Evolutionary conservation across 2,888 invertebrate species (phyloP).

Genomic region (Notodonta ziczac): DNA sequence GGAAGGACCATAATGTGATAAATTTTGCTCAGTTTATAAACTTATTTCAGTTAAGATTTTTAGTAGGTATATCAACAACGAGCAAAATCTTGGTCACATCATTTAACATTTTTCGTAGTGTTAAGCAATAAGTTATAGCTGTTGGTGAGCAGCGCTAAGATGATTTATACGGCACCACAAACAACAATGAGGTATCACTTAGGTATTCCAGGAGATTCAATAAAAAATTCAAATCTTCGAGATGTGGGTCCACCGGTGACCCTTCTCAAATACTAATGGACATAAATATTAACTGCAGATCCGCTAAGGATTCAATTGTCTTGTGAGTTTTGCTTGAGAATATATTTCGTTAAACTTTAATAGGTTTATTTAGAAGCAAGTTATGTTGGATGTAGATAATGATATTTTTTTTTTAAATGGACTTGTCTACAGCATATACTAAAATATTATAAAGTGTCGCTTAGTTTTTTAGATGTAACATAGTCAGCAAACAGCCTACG

Average conservation of each 20-base stretch:
- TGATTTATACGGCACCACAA: constrained; percentile 23
- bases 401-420: no score
- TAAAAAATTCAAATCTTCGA: constrained; percentile 39
- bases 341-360: not conserved
- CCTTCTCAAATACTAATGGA: constrained; percentile 40
- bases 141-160: constrained; percentile 3
- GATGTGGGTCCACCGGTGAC: constrained; percentile 23
- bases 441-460: no score
- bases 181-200: constrained; percentile 29
- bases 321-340: constrained; percentile 9
- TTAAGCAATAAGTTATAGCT: not conserved
- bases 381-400: no score
- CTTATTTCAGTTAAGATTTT: no score
- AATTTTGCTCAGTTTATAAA: not conserved
- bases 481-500: no score
- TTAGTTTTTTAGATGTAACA: no score
- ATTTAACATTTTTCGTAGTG: not conserved
- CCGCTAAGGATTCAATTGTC: constrained; percentile 26
- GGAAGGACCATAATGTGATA: not conserved
- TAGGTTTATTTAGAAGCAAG: not conserved
- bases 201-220: constrained; percentile 38
- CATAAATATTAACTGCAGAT: constrained; percentile 35
- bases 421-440: no score
- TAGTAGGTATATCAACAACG: no score
- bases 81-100: no score